Evolutionary conservation across 2,888 invertebrate species (phyloP), one percentile per base, ranked within the genome.

Genomic region (Ormyrus rosae): DNA sequence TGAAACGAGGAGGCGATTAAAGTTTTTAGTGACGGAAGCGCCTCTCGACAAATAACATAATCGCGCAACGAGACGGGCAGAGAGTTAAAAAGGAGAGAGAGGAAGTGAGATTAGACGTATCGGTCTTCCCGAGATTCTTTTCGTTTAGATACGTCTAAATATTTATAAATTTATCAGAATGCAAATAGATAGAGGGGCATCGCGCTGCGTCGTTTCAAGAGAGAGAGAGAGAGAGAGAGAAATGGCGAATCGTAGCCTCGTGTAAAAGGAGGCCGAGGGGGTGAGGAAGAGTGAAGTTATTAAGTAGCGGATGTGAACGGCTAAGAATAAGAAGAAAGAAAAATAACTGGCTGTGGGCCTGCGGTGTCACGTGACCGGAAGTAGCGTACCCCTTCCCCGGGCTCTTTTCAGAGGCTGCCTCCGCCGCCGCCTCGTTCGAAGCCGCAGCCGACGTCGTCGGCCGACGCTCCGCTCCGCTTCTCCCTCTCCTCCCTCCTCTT

Each of bases 311-410:
- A 88, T 87, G 88, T 86, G 88, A 87, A 87, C 77, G 87, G 88
- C 89, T 88, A 89, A 90, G 89, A 90, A 90, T 90, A 90, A 90
- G 88, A 90, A 90, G 88, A 89, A 88, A 89, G 89, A 88, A 89
- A 90, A 89, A 89, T 89, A 88, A 88, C 88, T 88, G 87, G 86
- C 88, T 86, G 86, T 77, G 79, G 78, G 81, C 71, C 72, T 78
- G 85, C 82, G 83, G 84, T 88, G 88, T 90, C 91, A 90, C 89
- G 90, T 90, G 90, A 90, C 90, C 90, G 90, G 90, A 90, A 90
- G 90, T 89, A 86, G 86, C 73, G 72, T 82, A 83, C 86, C 86
- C 83, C 84, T 85, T 83, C 84, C 56, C 56, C 73, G 63, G 65
- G 68, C 58, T 82, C 83, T 81, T 78, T 76, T 76, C 67, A 58